These are phyloP conservation scores for Cassiopea andromeda DNA, from an alignment of 30 jellyfish, hydroid and myxozoan genomes.

Conservation along the genomic window DNA sequence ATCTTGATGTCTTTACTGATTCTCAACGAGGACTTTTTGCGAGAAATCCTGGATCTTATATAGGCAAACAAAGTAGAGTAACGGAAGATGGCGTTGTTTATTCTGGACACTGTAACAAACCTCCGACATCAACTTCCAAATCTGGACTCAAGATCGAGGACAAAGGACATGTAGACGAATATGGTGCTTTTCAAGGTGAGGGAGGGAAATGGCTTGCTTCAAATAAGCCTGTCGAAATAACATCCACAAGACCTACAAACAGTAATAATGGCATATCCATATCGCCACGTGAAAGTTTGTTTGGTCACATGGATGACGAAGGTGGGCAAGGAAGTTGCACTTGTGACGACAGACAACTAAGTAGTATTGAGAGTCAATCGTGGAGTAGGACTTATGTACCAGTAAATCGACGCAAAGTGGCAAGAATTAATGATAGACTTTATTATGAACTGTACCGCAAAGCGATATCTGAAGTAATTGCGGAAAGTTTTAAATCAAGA, in stretches of 20 bases:
- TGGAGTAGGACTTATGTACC: neutral
- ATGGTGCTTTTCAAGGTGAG: too few relatives aligned
- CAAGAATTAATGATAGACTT: constrained; percentile 63
- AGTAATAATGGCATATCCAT: neutral
- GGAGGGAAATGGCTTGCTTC: too few relatives aligned
- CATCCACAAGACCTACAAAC: neutral
- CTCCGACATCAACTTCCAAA: too few relatives aligned
- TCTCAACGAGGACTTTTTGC: neutral
- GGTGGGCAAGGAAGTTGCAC: neutral
- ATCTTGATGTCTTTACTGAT: neutral
- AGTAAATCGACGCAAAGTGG: constrained; percentile 66
- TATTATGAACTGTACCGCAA: constrained; percentile 36
- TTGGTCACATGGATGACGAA: neutral
- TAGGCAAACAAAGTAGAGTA: too few relatives aligned
- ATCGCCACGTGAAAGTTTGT: neutral
- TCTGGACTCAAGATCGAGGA: too few relatives aligned
- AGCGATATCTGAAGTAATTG: constrained; percentile 35
- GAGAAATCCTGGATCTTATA: too few relatives aligned
- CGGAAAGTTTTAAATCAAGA: neutral
- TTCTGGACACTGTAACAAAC: too few relatives aligned
- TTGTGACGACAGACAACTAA: neutral
- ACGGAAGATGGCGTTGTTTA: too few relatives aligned
- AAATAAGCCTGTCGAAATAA: neutral
- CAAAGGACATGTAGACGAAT: too few relatives aligned
- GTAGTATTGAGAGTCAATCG: neutral